Base-by-base conservation (phyloP, 1,140 invertebrate genomes). In the Lasioglossum albipes region DNA sequence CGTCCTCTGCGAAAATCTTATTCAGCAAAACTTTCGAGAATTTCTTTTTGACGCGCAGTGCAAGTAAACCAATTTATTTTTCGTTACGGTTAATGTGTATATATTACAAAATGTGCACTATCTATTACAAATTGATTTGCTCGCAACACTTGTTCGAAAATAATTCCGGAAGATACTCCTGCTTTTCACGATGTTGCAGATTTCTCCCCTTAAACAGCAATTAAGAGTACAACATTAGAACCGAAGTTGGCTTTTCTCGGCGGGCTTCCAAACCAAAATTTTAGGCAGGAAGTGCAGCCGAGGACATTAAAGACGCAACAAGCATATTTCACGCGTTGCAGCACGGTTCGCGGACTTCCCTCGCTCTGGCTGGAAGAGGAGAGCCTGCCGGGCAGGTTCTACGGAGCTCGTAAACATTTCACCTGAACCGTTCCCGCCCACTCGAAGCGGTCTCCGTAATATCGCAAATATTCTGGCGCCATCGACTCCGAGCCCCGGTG, bases 401-500 rank as follows among this genome's bases (percentile, higher is more conserved):
- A 67, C 31, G 54, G 61, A 76, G 41, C 66, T 36, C 41, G 65
- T 79, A 57, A 80, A 75, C 42, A 67, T 75, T 27, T 75, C 72
- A 75, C 54, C 78, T 75, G 71, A 45, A 57, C 36, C 27, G 52
- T 22, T n/a, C 41, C 42, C 77, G 77, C 62, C 77, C 62, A 75
- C 77, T 65, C 62, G 52, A 22, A 13, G 7, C 64, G 4, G 64
- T 52, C 78, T 67, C 52, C 52, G 72, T 72, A 80, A 75, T 80
- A 75, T 80, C 78, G 78, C 78, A 75, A 80, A 80, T 80, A 80
- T 80, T 75, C 41, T 61, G 72, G 73, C 64, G 78, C 73, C 73
- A 75, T 79, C 61, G 77, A 45, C 41, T 36, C 65, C 52, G 41
- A 0, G 31, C 57, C 68, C 13, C 54, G n/a, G 59, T 64, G 42